Evolutionary conservation across 2,113 vertebrate genomes (phyloP).

Genomic region (Labeo rohita): DNA sequence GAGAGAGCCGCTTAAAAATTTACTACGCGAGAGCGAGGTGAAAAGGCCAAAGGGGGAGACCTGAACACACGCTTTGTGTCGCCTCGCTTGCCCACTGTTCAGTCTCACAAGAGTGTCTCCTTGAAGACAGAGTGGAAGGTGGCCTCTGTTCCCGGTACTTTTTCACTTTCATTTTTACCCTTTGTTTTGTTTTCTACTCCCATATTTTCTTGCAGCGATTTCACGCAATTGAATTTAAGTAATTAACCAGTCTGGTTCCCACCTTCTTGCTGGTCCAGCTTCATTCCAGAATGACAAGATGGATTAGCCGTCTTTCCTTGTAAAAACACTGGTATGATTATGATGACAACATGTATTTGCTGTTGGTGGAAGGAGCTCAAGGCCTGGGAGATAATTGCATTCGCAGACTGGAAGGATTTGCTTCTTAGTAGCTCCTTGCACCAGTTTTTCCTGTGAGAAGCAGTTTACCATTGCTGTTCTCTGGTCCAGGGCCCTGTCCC

Average conservation of each 20-base stretch:
- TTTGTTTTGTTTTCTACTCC: background rate
- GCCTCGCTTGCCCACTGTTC: slow-evolving; percentile 31
- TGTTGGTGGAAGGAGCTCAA: slow-evolving; percentile 49
- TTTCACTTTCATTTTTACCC: background rate
- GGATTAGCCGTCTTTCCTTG: slow-evolving; percentile 18
- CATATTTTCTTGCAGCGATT: background rate
- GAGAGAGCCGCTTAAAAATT: slow-evolving; percentile 60
- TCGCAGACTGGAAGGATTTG: slow-evolving; percentile 62
- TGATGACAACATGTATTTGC: slow-evolving; percentile 25
- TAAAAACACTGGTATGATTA: slow-evolving; percentile 33
- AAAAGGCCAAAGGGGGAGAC: slow-evolving; percentile 49
- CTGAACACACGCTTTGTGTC: slow-evolving; percentile 43
- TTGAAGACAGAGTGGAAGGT: too few species aligned
- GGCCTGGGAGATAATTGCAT: slow-evolving; percentile 65
- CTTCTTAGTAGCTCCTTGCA: slow-evolving; percentile 59
- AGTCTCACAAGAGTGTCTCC: slow-evolving; percentile 41
- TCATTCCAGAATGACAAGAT: slow-evolving; percentile 23
- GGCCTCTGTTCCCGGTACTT: background rate
- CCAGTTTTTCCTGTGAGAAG: slow-evolving; percentile 64
- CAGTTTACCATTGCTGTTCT: slow-evolving; percentile 61
- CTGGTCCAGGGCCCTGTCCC: background rate
- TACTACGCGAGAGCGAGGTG: slow-evolving; percentile 56
- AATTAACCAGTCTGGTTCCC: background rate
- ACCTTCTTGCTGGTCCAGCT: background rate
- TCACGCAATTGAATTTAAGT: background rate